phyloP scores from a whole-genome alignment of 1,140 invertebrate genomes.

The Drosophila pallidifrons region DNA sequence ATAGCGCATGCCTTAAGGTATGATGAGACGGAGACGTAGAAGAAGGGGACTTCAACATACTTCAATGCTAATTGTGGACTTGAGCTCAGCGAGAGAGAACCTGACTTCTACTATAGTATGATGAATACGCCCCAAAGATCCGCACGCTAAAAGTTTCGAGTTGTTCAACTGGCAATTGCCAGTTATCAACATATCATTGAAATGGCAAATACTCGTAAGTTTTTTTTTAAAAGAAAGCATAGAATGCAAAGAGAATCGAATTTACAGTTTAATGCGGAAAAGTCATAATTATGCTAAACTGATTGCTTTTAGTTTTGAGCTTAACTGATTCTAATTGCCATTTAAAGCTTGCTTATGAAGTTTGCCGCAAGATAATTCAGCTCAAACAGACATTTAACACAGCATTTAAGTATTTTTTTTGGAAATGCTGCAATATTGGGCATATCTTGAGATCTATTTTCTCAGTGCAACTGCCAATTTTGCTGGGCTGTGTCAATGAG shows the following conservation, averaged over 20 bases:
- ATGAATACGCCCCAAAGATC: not conserved
- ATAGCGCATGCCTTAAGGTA: constrained; percentile 8
- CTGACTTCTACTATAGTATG: not conserved
- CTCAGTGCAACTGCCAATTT: not conserved
- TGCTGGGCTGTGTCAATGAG: not conserved
- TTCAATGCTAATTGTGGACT: constrained; percentile 59
- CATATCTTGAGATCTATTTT: not conserved
- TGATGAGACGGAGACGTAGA: not conserved
- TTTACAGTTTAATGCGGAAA: constrained; percentile 1
- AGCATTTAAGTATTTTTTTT: no score
- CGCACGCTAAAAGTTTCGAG: not conserved
- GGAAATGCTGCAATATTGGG: not conserved
- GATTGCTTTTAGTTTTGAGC: no score
- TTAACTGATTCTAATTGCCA: no score
- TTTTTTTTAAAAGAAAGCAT: constrained; percentile 1
- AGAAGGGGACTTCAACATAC: not conserved
- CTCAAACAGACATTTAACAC: no score
- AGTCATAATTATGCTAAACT: no score
- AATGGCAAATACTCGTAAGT: constrained; percentile 9
- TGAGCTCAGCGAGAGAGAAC: constrained; percentile 18
- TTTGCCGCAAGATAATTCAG: no score
- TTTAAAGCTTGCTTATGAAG: no score
- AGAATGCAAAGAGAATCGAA: not conserved
- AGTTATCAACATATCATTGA: constrained; percentile 33
- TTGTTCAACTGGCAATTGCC: constrained; percentile 13